These are phyloP conservation scores for Zhuqinia jingwanae DNA, from an alignment of 2,888 invertebrate species.

Conservation along the genomic window DNA sequence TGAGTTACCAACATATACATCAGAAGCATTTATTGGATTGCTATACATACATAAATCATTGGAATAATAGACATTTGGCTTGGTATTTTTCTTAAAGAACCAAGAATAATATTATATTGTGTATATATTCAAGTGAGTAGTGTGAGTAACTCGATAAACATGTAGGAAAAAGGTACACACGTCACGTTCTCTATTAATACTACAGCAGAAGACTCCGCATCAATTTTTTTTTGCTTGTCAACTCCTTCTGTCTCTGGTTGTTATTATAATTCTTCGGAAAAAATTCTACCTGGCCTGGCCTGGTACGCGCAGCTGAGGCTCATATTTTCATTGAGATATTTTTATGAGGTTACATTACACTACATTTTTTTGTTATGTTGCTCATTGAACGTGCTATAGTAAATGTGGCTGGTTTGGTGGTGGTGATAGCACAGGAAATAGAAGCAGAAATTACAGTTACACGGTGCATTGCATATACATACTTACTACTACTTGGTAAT, in stretches of 20 bases:
- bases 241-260: not conserved
- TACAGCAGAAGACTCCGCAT: slow-evolving; percentile 22
- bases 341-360: slow-evolving; percentile 31
- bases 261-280: slow-evolving; percentile 27
- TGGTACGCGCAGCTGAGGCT: too few relatives aligned
- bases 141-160: slow-evolving; percentile 16
- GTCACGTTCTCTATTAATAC: slow-evolving; percentile 8
- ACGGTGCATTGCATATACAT: slow-evolving; percentile 52
- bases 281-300: slow-evolving; percentile 2
- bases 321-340: slow-evolving; percentile 11
- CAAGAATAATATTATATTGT: not conserved
- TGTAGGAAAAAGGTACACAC: slow-evolving; percentile 37
- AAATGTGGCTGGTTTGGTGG: not conserved
- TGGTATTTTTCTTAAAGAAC: not conserved
- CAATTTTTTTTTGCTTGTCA: slow-evolving; percentile 7
- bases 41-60: too few relatives aligned
- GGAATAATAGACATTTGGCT: not conserved
- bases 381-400: not conserved
- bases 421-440: slow-evolving; percentile 57
- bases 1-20: not conserved
- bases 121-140: not conserved
- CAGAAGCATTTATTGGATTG: not conserved
- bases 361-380: not conserved
- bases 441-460: slow-evolving; percentile 60
- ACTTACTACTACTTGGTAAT: slow-evolving; percentile 31